Evolutionary conservation across 2,888 invertebrate genomes (phyloP).

Genomic region (Hoplodrina ambigua): DNA sequence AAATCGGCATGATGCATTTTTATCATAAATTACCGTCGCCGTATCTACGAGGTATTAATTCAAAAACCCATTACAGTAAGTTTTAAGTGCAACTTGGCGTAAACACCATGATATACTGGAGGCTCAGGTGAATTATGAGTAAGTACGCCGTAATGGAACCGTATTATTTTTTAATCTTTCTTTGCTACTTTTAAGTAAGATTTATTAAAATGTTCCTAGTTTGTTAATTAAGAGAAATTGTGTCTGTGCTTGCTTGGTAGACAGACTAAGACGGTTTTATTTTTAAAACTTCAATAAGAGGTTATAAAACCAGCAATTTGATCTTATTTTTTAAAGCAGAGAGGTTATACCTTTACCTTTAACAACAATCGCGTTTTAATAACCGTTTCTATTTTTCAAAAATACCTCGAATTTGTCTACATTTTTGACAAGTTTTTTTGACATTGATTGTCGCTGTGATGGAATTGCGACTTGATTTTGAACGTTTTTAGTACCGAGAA

Average conservation of each 20-base stretch:
- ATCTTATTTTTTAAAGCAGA: too few relatives aligned
- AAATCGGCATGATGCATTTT: slow-evolving; percentile 68
- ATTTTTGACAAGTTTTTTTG: too few relatives aligned
- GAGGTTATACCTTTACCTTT: too few relatives aligned
- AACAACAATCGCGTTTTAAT: too few relatives aligned
- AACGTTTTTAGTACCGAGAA: too few relatives aligned
- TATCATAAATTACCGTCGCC: slow-evolving; percentile 78
- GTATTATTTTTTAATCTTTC: slow-evolving; percentile 70
- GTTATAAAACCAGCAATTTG: too few relatives aligned
- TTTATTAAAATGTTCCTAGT: slow-evolving; percentile 61
- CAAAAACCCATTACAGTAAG: slow-evolving; percentile 82
- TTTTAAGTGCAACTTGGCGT: slow-evolving; percentile 81
- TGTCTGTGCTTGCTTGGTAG: slow-evolving; percentile 13
- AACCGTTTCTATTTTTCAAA: too few relatives aligned
- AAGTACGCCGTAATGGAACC: slow-evolving; percentile 53
- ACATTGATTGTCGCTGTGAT: too few relatives aligned
- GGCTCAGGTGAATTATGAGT: slow-evolving; percentile 73
- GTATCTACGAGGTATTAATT: slow-evolving; percentile 81
- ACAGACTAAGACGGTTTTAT: neutral
- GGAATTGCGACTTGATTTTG: too few relatives aligned
- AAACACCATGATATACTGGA: slow-evolving; percentile 78
- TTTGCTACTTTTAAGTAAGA: slow-evolving; percentile 62
- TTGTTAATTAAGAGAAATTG: slow-evolving; percentile 42
- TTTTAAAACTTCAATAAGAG: too few relatives aligned
- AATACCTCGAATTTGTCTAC: too few relatives aligned